Conservation (phyloP, 2,113 vertebrate species). For the Hippocampus abdominalis region DNA sequence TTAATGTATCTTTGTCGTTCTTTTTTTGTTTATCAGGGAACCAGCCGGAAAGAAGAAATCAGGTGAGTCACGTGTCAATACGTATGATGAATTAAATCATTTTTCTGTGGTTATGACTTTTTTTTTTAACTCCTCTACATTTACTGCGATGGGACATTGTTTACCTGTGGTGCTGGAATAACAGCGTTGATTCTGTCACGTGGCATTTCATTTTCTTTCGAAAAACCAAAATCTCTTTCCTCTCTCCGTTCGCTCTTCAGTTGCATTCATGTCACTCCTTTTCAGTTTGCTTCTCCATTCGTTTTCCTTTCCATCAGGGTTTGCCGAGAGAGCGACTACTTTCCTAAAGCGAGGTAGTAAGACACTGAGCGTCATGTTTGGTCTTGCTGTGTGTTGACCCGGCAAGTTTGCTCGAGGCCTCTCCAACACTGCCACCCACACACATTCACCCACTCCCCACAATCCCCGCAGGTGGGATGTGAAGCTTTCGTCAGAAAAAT, state of each 20-base stretch:
- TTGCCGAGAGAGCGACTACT: slow-evolving; percentile 84
- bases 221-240: not conserved
- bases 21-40: slow-evolving; percentile 78
- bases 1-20: slow-evolving; percentile 27
- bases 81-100: slow-evolving; percentile 3
- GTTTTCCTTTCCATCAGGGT: slow-evolving; percentile 83
- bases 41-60: slow-evolving; percentile 89
- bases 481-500: no score
- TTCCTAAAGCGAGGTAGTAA: slow-evolving; percentile 91
- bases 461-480: slow-evolving; percentile 47
- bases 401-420: slow-evolving; percentile 29
- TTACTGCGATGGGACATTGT: slow-evolving; percentile 4
- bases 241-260: slow-evolving; percentile 37
- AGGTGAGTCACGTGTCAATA: slow-evolving; percentile 73
- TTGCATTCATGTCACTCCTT: slow-evolving; percentile 49
- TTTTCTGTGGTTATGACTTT: not conserved
- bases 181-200: not conserved
- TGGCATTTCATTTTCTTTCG: slow-evolving; percentile 10
- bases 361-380: slow-evolving; percentile 63
- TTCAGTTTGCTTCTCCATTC: slow-evolving; percentile 68
- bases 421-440: not conserved
- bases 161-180: slow-evolving; percentile 50
- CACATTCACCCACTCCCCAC: not conserved
- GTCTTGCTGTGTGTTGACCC: slow-evolving; percentile 69
- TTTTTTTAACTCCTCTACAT: not conserved